Evolutionary conservation across 2,113 vertebrate genomes (phyloP).

Genomic region (Macroglossus sobrinus): DNA sequence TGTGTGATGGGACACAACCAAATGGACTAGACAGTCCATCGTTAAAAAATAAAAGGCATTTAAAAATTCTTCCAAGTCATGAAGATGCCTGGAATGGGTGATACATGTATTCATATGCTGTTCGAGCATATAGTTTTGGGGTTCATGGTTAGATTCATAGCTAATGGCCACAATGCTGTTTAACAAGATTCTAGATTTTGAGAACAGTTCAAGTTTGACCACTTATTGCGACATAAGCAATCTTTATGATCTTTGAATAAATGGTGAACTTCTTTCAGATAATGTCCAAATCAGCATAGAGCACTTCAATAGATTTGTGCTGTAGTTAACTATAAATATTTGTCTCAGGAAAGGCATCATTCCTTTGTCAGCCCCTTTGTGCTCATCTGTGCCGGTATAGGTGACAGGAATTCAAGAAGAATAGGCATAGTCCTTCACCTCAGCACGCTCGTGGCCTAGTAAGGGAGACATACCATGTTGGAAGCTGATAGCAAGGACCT

Average conservation of each 20-base stretch:
- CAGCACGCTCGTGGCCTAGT: no score
- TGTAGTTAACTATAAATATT: background rate
- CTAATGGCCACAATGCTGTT: background rate
- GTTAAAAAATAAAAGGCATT: background rate
- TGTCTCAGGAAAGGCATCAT: background rate
- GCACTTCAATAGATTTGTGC: background rate
- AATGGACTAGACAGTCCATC: background rate
- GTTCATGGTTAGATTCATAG: background rate
- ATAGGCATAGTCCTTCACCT: background rate
- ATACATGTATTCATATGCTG: background rate
- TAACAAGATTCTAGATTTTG: background rate
- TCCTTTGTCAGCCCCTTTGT: background rate
- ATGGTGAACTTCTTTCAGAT: background rate
- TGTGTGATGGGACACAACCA: background rate
- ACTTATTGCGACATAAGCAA: background rate
- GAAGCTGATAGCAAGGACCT: background rate
- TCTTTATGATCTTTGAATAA: background rate
- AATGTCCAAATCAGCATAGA: background rate
- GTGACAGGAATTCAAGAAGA: background rate
- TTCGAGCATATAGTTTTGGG: background rate
- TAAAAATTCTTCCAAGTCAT: background rate
- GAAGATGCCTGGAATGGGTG: background rate
- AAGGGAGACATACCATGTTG: fast-evolving
- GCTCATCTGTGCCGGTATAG: background rate
- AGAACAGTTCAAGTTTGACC: background rate